Conservation (phyloP, 2,113 vertebrate species). For the Lathamus discolor region DNA sequence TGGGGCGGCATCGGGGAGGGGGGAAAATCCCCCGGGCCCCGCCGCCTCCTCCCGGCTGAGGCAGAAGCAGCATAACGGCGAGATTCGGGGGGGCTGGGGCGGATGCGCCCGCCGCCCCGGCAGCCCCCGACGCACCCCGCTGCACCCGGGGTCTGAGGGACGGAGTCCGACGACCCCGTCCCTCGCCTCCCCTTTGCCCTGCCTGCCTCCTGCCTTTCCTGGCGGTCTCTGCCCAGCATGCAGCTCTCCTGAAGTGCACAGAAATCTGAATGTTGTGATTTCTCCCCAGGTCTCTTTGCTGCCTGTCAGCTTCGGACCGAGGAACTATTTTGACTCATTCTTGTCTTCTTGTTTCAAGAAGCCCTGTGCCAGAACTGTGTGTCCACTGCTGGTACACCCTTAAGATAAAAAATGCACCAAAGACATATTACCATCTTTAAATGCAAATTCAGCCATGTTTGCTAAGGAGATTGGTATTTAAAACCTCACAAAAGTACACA, state of each 20-base stretch:
- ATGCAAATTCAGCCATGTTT: rapidly evolving
- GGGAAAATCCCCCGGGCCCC: too few relatives aligned
- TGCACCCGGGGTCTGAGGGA: background rate
- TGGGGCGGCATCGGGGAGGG: background rate
- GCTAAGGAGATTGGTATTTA: background rate
- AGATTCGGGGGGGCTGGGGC: too few relatives aligned
- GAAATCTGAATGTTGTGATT: rapidly evolving
- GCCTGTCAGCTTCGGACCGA: rapidly evolving
- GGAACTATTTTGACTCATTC: background rate
- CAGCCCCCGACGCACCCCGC: too few relatives aligned
- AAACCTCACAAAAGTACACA: background rate
- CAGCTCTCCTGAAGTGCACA: too few relatives aligned
- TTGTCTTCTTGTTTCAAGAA: background rate
- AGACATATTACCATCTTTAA: rapidly evolving
- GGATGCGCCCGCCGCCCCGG: background rate
- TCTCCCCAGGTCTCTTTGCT: background rate
- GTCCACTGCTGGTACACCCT: background rate
- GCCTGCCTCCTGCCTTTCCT: background rate
- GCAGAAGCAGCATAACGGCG: background rate
- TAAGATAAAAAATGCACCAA: background rate
- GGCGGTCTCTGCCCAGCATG: background rate
- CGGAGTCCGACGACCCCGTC: background rate
- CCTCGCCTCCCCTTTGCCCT: background rate
- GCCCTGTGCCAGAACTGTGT: rapidly evolving
- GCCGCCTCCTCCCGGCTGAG: background rate